phyloP scores from a whole-genome alignment of 1,140 invertebrate genomes.

The Drosophila takahashii region DNA sequence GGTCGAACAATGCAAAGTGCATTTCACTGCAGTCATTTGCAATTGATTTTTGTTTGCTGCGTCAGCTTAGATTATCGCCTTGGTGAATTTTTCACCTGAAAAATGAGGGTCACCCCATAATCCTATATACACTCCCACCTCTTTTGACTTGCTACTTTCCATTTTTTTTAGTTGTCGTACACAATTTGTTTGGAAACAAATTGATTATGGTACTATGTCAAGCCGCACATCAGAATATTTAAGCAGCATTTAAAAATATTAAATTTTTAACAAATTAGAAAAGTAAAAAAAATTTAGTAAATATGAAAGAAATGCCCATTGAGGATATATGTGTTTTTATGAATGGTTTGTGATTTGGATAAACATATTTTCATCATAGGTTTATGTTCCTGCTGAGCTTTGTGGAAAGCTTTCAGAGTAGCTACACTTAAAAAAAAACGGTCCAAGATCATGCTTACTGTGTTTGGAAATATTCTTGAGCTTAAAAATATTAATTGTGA shows the following conservation, averaged over 20 bases:
- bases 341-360: conserved; percentile 21
- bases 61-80: conserved; percentile 7
- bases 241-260: too few relatives aligned
- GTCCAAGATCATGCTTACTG: neutral
- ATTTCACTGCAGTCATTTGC: neutral
- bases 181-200: neutral
- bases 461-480: neutral
- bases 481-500: neutral
- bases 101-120: neutral
- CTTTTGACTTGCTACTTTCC: neutral
- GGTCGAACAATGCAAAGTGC: neutral
- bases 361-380: neutral
- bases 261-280: neutral
- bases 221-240: too few relatives aligned
- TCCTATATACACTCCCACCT: neutral
- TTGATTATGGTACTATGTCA: too few relatives aligned
- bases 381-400: conserved; percentile 32
- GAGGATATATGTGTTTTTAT: neutral
- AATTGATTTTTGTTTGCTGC: neutral
- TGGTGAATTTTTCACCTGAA: neutral
- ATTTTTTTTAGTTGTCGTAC: neutral
- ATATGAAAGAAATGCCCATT: neutral
- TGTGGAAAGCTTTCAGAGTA: conserved; percentile 21
- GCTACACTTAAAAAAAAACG: conserved; percentile 3
- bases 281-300: neutral